Evolutionary conservation across 2,888 invertebrate species (phyloP), one percentile per base, ranked within the genome.

Genomic region (Drosophila anomalata): DNA sequence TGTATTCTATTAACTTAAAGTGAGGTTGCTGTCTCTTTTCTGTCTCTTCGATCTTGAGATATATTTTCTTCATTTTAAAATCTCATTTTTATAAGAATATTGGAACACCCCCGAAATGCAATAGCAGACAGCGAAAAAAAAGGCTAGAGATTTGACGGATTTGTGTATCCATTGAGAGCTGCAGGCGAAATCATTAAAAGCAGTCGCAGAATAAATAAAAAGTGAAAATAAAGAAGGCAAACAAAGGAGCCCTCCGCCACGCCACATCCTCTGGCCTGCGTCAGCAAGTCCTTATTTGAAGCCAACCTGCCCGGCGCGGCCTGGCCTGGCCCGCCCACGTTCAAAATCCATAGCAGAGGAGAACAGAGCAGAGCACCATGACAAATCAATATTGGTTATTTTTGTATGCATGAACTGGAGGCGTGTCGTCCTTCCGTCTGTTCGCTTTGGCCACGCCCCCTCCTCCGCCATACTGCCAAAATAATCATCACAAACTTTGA

Each of bases 311-410:
- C 22, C 22, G 3, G 4, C 22, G 0, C 22, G 3, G 22, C 22
- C 22, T 1, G 22, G 22, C 22, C 22, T 2, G 22, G 22, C 22
- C 22, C 4, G 39, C 61, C 48, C 73, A 48, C 46, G 17, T 31
- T 56, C 20, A 29, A 59, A 60, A 56, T 51, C 36, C 63, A 17
- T 17, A 17, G 17, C 17, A 17, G 17, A 17, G 17, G 17, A 17
- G 17, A 17, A 17, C 17, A 17, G 17, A 22, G 22, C 22, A 22
- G 2, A 29, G 44, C 41, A 42, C 65, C 73, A 67, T 73, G 72
- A 79, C 84, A 87, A 84, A 84, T 84, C 84, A 84, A 84, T 84
- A 84, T 84, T 87, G 79, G 82, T 82, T 87, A 84, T 82, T 84
- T 84, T 84, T 81, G 85, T 79, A 84, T 85, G 87, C 85, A 79